phyloP scores from a whole-genome alignment of 2,797 vertebrate species.

The Pachyuromys duprasi region DNA sequence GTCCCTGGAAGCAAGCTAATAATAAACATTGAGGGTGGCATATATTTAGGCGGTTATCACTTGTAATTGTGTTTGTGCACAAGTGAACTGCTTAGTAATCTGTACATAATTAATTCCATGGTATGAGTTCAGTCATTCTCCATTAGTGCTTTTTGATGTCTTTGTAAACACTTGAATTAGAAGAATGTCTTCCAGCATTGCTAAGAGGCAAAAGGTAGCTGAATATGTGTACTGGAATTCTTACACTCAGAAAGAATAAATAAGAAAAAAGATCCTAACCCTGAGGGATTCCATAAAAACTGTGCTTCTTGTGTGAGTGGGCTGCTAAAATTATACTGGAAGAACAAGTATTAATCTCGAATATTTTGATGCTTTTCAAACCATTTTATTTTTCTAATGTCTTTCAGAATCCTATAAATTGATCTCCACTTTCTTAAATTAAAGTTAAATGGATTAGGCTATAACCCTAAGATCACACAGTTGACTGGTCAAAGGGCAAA shows the following conservation, averaged over 20 bases:
- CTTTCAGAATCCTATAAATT: background rate
- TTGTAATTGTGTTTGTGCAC: constrained; percentile 34
- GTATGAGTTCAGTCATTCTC: constrained; percentile 32
- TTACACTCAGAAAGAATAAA: background rate
- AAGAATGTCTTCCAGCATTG: constrained; percentile 18
- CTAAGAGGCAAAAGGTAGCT: constrained; percentile 38
- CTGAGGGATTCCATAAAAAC: background rate
- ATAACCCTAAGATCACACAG: background rate
- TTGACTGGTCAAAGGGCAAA: background rate
- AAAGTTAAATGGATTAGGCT: background rate
- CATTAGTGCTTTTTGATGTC: constrained; percentile 55
- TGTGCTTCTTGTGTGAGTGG: background rate
- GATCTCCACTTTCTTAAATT: constrained; percentile 26
- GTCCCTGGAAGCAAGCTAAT: background rate
- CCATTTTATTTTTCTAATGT: background rate
- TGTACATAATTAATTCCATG: constrained; percentile 63
- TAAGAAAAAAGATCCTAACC: background rate
- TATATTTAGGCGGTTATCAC: constrained; percentile 29
- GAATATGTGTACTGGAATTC: constrained; percentile 2
- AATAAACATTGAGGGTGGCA: background rate
- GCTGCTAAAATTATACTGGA: background rate
- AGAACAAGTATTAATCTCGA: background rate
- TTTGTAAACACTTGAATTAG: constrained; percentile 56
- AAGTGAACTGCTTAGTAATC: constrained; percentile 43
- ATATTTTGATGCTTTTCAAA: background rate